Percentiles rank a stretch among this genome's conserved stretches.
These are phyloP conservation scores for Passerina amoena DNA, from an alignment of 2,113 vertebrate genomes.

Conservation along the genomic window DNA sequence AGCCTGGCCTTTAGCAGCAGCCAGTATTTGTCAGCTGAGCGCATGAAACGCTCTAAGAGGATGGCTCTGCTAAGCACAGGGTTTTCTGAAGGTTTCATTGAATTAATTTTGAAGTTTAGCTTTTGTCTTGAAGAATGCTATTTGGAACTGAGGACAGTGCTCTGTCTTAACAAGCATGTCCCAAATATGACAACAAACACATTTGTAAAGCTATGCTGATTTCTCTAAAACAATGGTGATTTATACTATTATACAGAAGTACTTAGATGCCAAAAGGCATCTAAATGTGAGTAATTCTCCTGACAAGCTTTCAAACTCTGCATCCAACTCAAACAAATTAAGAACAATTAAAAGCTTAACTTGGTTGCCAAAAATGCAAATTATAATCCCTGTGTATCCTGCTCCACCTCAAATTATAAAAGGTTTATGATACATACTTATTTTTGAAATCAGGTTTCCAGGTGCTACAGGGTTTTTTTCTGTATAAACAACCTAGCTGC, in stretches of 20 bases:
- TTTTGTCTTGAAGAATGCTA: neutral
- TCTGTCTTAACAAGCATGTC: neutral
- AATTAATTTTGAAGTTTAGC: neutral
- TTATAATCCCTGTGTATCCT: neutral
- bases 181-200: neutral
- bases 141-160: neutral
- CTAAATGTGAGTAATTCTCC: neutral
- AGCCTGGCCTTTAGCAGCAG: neutral
- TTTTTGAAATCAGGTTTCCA: neutral
- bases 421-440: neutral
- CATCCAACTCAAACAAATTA: neutral
- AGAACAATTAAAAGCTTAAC: neutral
- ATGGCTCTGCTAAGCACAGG: neutral
- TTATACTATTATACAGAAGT: neutral
- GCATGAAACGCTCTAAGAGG: neutral
- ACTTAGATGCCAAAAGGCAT: conserved; percentile 6
- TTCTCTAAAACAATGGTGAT: neutral
- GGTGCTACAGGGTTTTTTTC: neutral
- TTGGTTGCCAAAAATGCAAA: conserved; percentile 16
- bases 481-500: neutral
- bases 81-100: neutral
- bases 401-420: neutral
- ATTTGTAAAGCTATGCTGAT: neutral
- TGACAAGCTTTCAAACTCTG: neutral
- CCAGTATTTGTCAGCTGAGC: neutral